Percentiles rank a stretch among this genome's conserved stretches.
phyloP scores from a whole-genome alignment of 2,113 vertebrate genomes.

The Marmota flaviventris region DNA sequence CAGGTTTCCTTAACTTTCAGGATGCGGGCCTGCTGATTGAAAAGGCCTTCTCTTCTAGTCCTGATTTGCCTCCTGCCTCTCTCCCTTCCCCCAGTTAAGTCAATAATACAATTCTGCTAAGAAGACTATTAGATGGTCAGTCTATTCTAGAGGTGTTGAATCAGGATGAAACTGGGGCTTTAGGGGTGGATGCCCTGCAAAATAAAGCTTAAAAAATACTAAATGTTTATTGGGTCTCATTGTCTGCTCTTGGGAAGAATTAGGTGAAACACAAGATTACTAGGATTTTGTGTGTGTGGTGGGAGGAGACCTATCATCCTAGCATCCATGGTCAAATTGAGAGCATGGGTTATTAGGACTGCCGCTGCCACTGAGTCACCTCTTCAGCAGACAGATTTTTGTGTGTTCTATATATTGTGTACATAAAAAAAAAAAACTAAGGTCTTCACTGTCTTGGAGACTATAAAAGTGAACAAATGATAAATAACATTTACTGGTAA shows the following conservation, averaged over 20 bases:
- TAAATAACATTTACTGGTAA: not conserved
- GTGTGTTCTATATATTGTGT: not conserved
- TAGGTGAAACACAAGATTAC: not conserved
- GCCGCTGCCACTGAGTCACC: not conserved
- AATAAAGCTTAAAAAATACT: not conserved
- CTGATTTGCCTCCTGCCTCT: not conserved
- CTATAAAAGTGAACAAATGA: not conserved
- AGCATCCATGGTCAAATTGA: not conserved
- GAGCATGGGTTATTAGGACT: not conserved
- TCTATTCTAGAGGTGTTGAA: not conserved
- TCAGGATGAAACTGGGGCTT: not conserved
- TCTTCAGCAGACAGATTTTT: not conserved
- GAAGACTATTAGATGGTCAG: not conserved
- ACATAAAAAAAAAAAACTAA: not conserved
- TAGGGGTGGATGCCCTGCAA: not conserved
- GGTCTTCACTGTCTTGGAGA: not conserved
- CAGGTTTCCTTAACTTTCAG: not conserved
- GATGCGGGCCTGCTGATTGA: not conserved
- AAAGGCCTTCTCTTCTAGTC: slow-evolving; percentile 24
- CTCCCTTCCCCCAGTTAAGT: not conserved
- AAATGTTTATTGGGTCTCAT: not conserved
- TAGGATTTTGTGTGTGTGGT: not conserved
- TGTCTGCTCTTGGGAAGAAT: not conserved
- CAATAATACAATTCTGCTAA: not conserved
- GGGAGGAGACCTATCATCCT: not conserved